Evolutionary conservation across 2,888 invertebrate species (phyloP).

Genomic region (Pterobdella sp.): DNA sequence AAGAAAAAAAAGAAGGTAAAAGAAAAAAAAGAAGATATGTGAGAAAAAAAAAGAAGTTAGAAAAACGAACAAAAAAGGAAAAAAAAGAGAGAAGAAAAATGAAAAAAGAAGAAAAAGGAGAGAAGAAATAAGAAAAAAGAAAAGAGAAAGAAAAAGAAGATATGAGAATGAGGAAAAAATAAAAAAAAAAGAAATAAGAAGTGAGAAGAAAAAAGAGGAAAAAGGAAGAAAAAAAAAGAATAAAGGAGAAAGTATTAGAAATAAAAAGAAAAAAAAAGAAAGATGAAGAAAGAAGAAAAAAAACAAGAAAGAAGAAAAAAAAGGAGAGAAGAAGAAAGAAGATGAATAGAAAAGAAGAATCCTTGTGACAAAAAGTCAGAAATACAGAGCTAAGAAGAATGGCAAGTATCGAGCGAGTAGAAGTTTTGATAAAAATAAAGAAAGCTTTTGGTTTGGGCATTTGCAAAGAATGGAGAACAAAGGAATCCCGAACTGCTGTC

Average conservation of each 20-base stretch:
- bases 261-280: conserved; percentile 5
- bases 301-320: conserved; percentile 5
- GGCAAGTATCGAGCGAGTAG: too few relatives aligned
- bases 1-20: background rate
- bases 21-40: background rate
- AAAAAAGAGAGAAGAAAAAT: background rate
- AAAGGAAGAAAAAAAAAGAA: background rate
- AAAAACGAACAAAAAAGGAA: background rate
- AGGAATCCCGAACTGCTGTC: too few relatives aligned
- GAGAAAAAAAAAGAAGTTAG: background rate
- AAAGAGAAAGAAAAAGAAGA: background rate
- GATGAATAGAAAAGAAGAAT: background rate
- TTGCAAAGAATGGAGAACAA: too few relatives aligned
- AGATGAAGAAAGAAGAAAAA: conserved; percentile 1
- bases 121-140: background rate
- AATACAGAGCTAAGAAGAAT: too few relatives aligned
- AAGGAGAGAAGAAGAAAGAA: conserved; percentile 9
- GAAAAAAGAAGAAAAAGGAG: background rate
- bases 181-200: background rate
- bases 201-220: background rate
- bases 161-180: background rate
- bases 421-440: too few relatives aligned
- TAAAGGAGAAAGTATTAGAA: background rate
- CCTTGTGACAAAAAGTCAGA: too few relatives aligned
- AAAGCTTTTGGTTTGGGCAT: background rate